Evolutionary conservation across 2,888 invertebrate genomes (phyloP).

Genomic region (Acanthosepion esculentum): DNA sequence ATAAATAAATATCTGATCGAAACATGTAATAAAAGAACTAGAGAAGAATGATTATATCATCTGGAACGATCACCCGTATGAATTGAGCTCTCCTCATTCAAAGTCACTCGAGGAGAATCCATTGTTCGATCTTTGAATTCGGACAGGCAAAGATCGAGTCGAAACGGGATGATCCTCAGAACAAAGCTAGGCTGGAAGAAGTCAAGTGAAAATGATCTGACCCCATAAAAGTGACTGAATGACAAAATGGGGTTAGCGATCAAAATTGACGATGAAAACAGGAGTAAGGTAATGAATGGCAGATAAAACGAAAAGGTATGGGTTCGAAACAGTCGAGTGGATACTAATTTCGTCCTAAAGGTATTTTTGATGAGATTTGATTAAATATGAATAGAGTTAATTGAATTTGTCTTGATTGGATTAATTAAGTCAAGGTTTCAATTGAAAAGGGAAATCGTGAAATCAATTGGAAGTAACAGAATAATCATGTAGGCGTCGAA

Average conservation of each 20-base stretch:
- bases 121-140: neutral
- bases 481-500: too few relatives aligned
- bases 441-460: neutral
- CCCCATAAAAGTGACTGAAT: neutral
- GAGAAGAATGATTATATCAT: neutral
- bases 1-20: neutral
- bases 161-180: neutral
- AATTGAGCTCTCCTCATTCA: neutral
- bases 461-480: neutral
- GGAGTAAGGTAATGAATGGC: neutral
- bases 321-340: neutral
- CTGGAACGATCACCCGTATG: neutral
- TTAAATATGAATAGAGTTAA: neutral
- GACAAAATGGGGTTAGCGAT: neutral
- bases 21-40: neutral
- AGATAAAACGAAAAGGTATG: neutral
- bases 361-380: neutral
- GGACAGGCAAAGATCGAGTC: neutral
- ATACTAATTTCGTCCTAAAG: neutral
- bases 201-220: neutral
- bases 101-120: neutral
- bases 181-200: neutral
- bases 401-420: constrained; percentile 21
- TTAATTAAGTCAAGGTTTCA: neutral
- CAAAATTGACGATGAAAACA: neutral